Conservation (phyloP, 2,113 vertebrate genomes). For the Stomatorhinus ivindoensis region DNA sequence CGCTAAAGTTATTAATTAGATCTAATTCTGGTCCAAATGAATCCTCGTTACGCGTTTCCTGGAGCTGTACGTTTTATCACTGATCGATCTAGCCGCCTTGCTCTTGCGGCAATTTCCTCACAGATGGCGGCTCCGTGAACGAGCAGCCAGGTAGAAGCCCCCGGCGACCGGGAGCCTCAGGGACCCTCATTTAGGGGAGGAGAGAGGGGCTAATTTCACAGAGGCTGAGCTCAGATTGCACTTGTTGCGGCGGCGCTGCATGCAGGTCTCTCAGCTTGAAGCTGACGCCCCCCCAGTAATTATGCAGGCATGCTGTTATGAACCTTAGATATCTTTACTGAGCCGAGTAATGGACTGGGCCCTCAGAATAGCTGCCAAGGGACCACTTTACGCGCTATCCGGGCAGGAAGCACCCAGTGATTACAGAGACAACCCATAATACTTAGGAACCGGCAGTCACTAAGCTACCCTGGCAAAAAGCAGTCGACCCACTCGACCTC, state of each 20-base stretch:
- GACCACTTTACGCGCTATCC: not conserved
- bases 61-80: not conserved
- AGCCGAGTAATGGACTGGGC: not conserved
- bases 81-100: not conserved
- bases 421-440: not conserved
- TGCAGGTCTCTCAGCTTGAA: not conserved
- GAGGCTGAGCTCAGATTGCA: not conserved
- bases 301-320: slow-evolving; percentile 3
- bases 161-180: not conserved
- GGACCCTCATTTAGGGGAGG: not conserved
- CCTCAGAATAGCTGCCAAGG: not conserved
- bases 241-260: not conserved
- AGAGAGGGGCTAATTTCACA: not conserved
- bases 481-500: not conserved
- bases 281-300: not conserved
- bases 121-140: not conserved
- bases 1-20: not conserved
- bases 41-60: not conserved
- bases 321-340: not conserved
- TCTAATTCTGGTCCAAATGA: not conserved
- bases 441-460: not conserved
- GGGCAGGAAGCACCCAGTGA: not conserved
- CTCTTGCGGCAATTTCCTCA: not conserved
- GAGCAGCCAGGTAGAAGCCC: not conserved
- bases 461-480: not conserved